Evolutionary conservation across 2,113 vertebrate genomes (phyloP), one percentile per base, ranked within the genome.

Genomic region (Macquaria ambigua): DNA sequence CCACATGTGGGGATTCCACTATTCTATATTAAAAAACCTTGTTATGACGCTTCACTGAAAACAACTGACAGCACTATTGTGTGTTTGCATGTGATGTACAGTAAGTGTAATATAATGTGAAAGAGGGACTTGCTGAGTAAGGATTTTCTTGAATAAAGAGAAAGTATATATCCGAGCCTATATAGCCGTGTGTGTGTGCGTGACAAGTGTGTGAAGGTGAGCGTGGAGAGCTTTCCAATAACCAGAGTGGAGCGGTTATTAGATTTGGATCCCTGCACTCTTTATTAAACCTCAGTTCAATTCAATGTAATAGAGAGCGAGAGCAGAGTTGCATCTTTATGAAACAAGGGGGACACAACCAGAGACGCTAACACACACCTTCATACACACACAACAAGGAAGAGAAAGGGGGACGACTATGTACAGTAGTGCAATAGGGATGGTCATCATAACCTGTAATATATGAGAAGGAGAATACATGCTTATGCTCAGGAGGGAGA

Each of bases 201-300:
- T 43, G 70, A 82, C 77, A 77, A 87, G 81, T 81, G 87, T 86
- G 79, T 74, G 86, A 81, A 83, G 81, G 86, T 88, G 86, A 85
- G 73, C 79, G 83, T 75, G 81, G 62, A 77, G 81, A 88, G 80
- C 69, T 83, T 85, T 93, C 86, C 90, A 93, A 93, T 93, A 94
- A 93, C 88, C 84, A 87, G 90, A 94, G 88, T 90, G 86, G 82
- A 87, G 89, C 59, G 80, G 81, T 94, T 94, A 94, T 94, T 93
- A 92, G 89, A 93, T 94, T 91, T 89, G 86, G 87, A 90, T 93
- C 87, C 90, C 83, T 81, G 84, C 80, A 83, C 84, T 90, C 79
- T 90, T 94, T 92, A 94, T 92, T 94, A 94, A 92, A 92, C 87
- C 82, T 87, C 82, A 82, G 90, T 87, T 92, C 91, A 91, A 83